phyloP scores from a whole-genome alignment of 2,797 vertebrate genomes.

The Smutsia gigantea region DNA sequence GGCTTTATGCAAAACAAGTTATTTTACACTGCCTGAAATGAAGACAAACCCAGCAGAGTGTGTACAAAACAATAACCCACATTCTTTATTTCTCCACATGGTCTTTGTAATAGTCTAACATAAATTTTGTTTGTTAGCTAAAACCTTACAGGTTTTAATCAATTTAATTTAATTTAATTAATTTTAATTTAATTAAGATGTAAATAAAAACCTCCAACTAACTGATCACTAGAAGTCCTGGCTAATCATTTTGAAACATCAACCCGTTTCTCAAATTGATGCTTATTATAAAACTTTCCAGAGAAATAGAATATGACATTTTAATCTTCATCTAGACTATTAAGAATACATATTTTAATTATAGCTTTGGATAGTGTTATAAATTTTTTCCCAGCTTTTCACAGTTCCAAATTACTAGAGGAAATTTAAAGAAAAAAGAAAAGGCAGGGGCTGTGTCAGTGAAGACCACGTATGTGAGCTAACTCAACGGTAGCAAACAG shows the following conservation, averaged over 20 bases:
- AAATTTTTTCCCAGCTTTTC: constrained; percentile 39
- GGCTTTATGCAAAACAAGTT: constrained; percentile 40
- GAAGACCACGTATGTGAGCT: background rate
- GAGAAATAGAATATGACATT: constrained; percentile 47
- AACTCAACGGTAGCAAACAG: background rate
- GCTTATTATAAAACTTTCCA: constrained; percentile 57
- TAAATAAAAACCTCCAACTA: constrained; percentile 32
- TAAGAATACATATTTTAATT: constrained; percentile 37
- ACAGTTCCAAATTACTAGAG: background rate
- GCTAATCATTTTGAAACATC: constrained; percentile 50
- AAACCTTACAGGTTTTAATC: background rate
- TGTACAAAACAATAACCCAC: constrained; percentile 41
- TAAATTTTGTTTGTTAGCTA: constrained; percentile 56
- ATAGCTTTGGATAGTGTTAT: background rate
- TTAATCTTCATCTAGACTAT: constrained; percentile 19
- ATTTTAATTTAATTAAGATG: background rate
- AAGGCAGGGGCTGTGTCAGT: background rate
- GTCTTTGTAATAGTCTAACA: constrained; percentile 40
- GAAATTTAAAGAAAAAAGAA: constrained; percentile 18
- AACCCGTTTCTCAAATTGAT: background rate
- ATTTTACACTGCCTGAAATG: background rate
- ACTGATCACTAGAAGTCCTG: constrained; percentile 49
- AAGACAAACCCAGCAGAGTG: constrained; percentile 8
- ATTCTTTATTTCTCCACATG: constrained; percentile 14
- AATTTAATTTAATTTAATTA: too few species aligned